Evolutionary conservation across 2,888 invertebrate genomes (phyloP).

Genomic region (Kryphioiulus occultus): DNA sequence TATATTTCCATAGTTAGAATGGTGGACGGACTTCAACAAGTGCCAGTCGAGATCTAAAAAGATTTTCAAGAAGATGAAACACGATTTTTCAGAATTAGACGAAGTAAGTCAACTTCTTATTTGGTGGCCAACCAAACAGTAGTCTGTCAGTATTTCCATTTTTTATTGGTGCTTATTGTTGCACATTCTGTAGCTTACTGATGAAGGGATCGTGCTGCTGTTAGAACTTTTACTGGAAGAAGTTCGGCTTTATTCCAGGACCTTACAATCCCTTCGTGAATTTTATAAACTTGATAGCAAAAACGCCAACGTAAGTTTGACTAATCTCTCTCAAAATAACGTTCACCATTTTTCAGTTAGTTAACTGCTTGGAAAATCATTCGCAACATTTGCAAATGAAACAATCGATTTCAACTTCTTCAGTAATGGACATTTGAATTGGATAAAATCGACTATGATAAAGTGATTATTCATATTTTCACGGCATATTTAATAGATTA

Average conservation of each 20-base stretch:
- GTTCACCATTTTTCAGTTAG: not conserved
- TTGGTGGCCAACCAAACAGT: not conserved
- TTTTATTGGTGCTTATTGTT: not conserved
- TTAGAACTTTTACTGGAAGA: conserved; percentile 58
- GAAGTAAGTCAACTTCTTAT: not conserved
- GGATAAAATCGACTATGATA: too few species aligned
- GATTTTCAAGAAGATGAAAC: not conserved
- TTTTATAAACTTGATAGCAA: conserved; percentile 54
- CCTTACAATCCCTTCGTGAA: conserved; percentile 55
- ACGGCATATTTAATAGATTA: conserved; percentile 57
- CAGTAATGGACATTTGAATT: too few species aligned
- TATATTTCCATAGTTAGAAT: not conserved
- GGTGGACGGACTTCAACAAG: not conserved
- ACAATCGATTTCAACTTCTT: too few species aligned
- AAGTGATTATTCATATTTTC: too few species aligned
- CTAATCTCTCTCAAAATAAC: not conserved
- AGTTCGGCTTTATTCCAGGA: conserved; percentile 54
- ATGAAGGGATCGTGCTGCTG: conserved; percentile 58
- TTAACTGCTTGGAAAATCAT: too few species aligned
- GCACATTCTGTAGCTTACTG: conserved; percentile 8
- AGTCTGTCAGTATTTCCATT: not conserved
- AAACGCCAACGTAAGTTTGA: conserved; percentile 44
- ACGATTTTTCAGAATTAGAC: not conserved
- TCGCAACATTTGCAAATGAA: too few species aligned
- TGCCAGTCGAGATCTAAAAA: not conserved